phyloP scores from a whole-genome alignment of 2,888 invertebrate genomes.

The Steinernema carpocapsae region DNA sequence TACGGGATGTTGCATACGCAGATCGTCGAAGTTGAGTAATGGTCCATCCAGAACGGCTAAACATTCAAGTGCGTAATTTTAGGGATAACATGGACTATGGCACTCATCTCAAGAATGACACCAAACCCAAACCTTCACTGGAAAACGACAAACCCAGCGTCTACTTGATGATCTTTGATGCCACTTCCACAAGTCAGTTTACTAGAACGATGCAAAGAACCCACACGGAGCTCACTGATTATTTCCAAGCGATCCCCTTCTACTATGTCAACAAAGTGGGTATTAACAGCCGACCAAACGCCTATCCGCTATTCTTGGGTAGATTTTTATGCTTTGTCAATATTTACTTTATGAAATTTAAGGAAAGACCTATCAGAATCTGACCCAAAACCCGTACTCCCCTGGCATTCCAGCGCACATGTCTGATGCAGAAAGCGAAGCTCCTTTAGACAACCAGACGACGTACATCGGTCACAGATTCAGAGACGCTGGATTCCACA shows the following conservation, averaged over 20 bases:
- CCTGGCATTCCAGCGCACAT: no score
- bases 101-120: not conserved
- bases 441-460: not conserved
- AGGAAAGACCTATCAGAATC: no score
- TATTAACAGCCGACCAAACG: constrained; percentile 13
- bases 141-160: constrained; percentile 2
- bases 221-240: not conserved
- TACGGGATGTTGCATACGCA: constrained; percentile 37
- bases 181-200: not conserved
- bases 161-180: not conserved
- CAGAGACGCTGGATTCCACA: not conserved
- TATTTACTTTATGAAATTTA: no score
- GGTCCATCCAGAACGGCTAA: not conserved
- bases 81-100: constrained; percentile 6
- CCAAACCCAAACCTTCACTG: not conserved
- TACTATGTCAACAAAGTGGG: constrained; percentile 5
- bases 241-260: not conserved
- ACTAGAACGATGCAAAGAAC: not conserved
- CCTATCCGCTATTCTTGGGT: not conserved
- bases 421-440: not conserved
- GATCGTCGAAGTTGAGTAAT: constrained; percentile 11
- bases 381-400: no score
- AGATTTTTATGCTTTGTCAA: no score
- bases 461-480: not conserved
- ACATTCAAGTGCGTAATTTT: not conserved